Evolutionary conservation across 2,113 vertebrate genomes (phyloP), one percentile per base, ranked within the genome.

Genomic region (Aldabrachelys gigantea): DNA sequence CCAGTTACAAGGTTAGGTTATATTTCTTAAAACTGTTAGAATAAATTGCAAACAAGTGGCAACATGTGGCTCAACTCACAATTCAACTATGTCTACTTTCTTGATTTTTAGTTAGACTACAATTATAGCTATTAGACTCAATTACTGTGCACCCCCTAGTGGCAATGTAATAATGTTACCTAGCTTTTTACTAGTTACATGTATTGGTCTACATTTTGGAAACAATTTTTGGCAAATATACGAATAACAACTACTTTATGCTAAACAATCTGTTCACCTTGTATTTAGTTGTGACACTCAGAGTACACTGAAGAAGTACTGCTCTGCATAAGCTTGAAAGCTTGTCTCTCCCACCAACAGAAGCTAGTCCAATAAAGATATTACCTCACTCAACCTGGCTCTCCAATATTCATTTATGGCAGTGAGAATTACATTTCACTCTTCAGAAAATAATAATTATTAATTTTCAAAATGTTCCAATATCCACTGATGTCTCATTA

Each of bases 121-220:
- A 5, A 84, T 82, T 17, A 52, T 84, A 22, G 80, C n/a, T 5
- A 10, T 38, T 82, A 94, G 85, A 92, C n/a, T 88, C 89, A 65
- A 81, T 95, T 96, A 59, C 82, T 17, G 96, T 35, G 94, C 97
- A 83, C 98, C 98, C 97, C 92, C 97, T 98, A 94, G 98, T 29
- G 98, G 97, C 75, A 81, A 14, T 52, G 38, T 16, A 88, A 85
- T 5, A 38, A 80, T 91, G 81, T 54, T 57, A 80, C 2, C 27
- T 84, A 38, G 9, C 6, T 7, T 82, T 87, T 84, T 56, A 80
- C 79, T 4, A 38, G 6, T 12, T 24, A 78, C 24, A 49, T 16
- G 1, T 5, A 12, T 0, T 5, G 41, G 2, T 22, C 54, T 41
- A 31, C 22, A 80, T 35, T 84, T 50, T 17, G 76, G 31, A 82